Evolutionary conservation across 2,888 invertebrate species (phyloP), one percentile per base, ranked within the genome.

Genomic region (Athalia rosae): DNA sequence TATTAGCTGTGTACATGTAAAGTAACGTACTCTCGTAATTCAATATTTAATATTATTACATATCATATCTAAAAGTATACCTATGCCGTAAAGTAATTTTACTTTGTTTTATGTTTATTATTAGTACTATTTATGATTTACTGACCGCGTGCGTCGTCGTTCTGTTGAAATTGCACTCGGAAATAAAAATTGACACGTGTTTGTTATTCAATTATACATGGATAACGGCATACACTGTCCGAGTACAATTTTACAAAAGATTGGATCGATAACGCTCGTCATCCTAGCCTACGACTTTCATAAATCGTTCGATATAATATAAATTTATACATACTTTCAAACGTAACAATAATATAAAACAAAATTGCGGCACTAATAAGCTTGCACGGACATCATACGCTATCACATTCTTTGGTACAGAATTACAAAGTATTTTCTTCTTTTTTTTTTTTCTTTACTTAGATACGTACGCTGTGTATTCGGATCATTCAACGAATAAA

Each of bases 321-420:
- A 45, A 61, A 58, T 66, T n/a, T 66, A 66, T 28, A 48, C 7
- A 59, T 77, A 66, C 59, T 58, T 67, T 67, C 59, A 28, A 58
- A 67, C 45, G 48, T 67, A 59, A 69, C 41, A 48, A 58, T 45
- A 50, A 28, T 28, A 28, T 28, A 77, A 77, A 71, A 71, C 43
- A 45, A 45, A 74, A 74, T 78, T 85, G 89, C 89, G 88, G 88
- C 89, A 89, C 89, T 88, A 88, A 85, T 86, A 89, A 89, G 89
- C 89, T 89, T 89, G 89, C 89, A 89, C 89, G 89, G 89, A 88
- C 89, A 89, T 88, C 85, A 86, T 87, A 87, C 85, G 84, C 84
- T 86, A 85, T 76, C 66, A 48, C 62, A 77, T 69, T 77, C 77
- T 77, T 77, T 77, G 77, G 77, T 73, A 77, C 58, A 77, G 48